Base-by-base conservation (phyloP, 2,888 invertebrate species). In the Sicus ferrugineus region DNA sequence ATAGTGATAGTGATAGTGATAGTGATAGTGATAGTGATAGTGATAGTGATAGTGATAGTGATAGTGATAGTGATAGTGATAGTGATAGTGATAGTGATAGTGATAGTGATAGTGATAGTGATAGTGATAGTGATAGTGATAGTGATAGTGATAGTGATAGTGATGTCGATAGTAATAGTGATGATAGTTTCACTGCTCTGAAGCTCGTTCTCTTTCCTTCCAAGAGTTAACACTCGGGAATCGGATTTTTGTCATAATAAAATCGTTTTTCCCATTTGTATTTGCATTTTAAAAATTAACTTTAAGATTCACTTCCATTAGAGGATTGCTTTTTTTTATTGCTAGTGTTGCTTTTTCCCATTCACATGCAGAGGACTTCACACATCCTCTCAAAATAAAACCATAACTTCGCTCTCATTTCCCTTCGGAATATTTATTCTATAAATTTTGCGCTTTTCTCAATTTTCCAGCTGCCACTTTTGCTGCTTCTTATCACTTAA, bases 391-490 rank as follows among this genome's bases (percentile, higher is more conserved):
- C n/a, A n/a, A n/a, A n/a, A n/a, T n/a, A n/a, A n/a, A n/a, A n/a
- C n/a, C n/a, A n/a, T n/a, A n/a, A n/a, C n/a, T n/a, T n/a, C n/a
- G n/a, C n/a, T n/a, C 16, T 34, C 19, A 21, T 3, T 30, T 65
- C 64, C 34, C 19, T 30, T 1, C 3, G 52, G 64, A 31, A 65
- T 64, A 50, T 50, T 64, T 64, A 64, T 64, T 50, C 64, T 31
- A 50, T 65, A 50, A 65, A 65, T 52, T 65, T 52, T 26, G 50
- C 52, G 34, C 64, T 65, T 34, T 65, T 52, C 34, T 65, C 52
- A 50, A 42, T 65, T 50, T 63, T 63, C 63, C 46, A 63, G 34
- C 38, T 59, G 28, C 23, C 30, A 56, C 26, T 16, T 56, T 54
- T 26, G 7, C 21, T 19, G 28, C 9, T n/a, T 28, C n/a, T 58